Percentiles rank a stretch among this genome's conserved stretches.
Conservation (phyloP, 2,797 vertebrate species). For the Malacoctenus gilli region DNA sequence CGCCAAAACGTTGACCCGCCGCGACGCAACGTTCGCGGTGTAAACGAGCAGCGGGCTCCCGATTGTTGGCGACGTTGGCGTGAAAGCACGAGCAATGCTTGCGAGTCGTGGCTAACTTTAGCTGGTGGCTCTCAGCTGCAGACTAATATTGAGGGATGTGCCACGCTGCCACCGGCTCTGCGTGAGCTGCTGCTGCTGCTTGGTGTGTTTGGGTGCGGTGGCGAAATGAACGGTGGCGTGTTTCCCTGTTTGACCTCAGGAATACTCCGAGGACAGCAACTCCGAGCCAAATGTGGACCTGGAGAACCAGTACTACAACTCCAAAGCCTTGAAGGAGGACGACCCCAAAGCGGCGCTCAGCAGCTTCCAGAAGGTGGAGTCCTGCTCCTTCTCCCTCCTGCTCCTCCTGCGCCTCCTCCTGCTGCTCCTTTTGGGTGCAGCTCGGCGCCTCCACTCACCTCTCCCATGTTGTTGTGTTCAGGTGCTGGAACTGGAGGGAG, state of each 20-base stretch:
- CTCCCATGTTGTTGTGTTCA: no score
- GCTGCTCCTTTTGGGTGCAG: no score
- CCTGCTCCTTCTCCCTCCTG: constrained; percentile 2
- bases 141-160: constrained; percentile 5
- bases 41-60: not conserved
- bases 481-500: constrained; percentile 98
- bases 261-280: constrained; percentile 94
- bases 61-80: no score
- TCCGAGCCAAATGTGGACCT: constrained; percentile 93
- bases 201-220: not conserved
- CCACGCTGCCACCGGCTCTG: constrained; percentile 5
- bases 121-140: constrained; percentile 42
- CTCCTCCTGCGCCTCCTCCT: no score
- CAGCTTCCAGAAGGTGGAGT: constrained; percentile 91
- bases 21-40: no score
- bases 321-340: constrained; percentile 94
- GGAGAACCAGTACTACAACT: constrained; percentile 97
- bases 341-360: constrained; percentile 91
- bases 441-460: no score
- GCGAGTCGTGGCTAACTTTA: constrained; percentile 59
- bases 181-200: not conserved
- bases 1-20: not conserved
- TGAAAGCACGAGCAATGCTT: no score
- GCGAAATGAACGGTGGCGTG: constrained; percentile 3
- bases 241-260: constrained; percentile 70